Conservation (phyloP, 2,113 vertebrate genomes). For the Limnothrissa miodon region DNA sequence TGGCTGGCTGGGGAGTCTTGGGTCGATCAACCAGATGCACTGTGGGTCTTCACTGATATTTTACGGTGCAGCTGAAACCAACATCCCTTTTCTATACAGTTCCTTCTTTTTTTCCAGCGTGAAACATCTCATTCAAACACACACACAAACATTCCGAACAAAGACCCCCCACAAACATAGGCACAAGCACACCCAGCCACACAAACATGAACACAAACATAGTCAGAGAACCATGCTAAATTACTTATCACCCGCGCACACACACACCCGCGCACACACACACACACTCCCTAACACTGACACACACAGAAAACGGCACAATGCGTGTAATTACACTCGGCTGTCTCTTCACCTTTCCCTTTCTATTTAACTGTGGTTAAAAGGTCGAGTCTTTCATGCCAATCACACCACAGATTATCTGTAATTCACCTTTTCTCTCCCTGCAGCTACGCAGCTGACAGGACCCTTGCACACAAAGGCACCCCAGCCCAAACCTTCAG, state of each 20-base stretch:
- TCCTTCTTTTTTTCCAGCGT: neutral
- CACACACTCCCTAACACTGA: neutral
- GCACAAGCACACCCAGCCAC: neutral
- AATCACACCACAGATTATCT: neutral
- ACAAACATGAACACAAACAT: neutral
- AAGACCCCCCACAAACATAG: neutral
- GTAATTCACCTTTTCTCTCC: neutral
- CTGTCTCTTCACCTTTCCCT: neutral
- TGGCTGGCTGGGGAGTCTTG: neutral
- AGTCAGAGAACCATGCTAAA: neutral
- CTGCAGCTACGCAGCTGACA: neutral
- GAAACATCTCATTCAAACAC: neutral
- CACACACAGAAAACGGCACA: neutral
- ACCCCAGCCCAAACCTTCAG: neutral
- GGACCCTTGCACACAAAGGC: neutral
- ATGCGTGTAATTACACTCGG: neutral
- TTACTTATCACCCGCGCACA: neutral
- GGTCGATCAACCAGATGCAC: neutral
- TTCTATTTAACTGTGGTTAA: neutral
- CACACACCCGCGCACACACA: neutral
- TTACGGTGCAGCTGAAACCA: neutral
- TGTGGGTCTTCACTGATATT: neutral
- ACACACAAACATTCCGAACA: neutral
- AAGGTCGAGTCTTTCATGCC: neutral
- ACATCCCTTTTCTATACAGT: neutral